Evolutionary conservation across 2,113 vertebrate species (phyloP).

Genomic region (Platycercus adscitus): DNA sequence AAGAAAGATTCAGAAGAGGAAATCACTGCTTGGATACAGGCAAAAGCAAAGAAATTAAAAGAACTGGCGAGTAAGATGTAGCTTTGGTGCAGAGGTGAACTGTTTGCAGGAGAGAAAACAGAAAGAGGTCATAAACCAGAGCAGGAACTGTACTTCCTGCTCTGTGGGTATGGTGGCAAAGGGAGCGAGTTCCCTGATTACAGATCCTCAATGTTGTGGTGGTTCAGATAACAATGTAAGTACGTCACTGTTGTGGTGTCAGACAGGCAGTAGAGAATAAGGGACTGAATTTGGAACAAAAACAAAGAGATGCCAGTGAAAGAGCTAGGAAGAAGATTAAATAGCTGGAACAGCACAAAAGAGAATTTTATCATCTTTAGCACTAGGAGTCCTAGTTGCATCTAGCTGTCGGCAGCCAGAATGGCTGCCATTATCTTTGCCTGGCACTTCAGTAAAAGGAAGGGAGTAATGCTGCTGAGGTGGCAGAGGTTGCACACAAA

Average conservation of each 20-base stretch:
- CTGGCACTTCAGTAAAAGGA: not conserved
- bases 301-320: accelerated
- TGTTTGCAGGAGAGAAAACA: not conserved
- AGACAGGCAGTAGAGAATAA: not conserved
- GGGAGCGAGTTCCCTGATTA: accelerated
- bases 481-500: not conserved
- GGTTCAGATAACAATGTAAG: accelerated
- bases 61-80: too few species aligned
- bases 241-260: accelerated
- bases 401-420: accelerated
- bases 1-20: not conserved
- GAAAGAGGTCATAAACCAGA: accelerated
- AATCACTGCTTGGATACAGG: not conserved
- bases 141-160: not conserved
- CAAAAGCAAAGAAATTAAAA: not conserved
- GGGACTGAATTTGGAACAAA: not conserved
- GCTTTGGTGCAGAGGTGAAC: not conserved
- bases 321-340: not conserved
- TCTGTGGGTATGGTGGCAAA: accelerated
- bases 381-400: not conserved
- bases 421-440: not conserved
- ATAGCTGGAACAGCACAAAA: not conserved
- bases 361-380: not conserved
- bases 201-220: accelerated
- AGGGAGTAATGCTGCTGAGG: not conserved